Evolutionary conservation across 2,797 vertebrate genomes (phyloP), one percentile per base, ranked within the genome.

Genomic region (Scarus forsteni): DNA sequence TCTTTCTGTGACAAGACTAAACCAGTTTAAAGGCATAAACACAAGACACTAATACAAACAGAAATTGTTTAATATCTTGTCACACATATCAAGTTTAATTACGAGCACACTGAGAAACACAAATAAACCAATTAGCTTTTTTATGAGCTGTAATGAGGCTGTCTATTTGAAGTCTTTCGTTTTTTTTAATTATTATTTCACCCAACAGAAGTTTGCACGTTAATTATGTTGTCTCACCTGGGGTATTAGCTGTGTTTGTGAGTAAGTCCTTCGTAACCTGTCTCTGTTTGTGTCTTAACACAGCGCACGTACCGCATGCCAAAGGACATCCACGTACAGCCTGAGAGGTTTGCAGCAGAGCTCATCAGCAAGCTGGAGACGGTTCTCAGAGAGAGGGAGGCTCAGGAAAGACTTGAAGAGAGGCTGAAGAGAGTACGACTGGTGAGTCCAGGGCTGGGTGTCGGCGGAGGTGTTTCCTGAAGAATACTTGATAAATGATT

Each of bases 271-370:
- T 40, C 64, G 10, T 75, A 44, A 73, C 50, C 45, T 27, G 27
- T 27, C 9, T 49, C 27, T 18, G 35, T n/a, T 11, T 16, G 5
- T 61, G 50, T 70, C 56, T 48, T 3, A 42, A 54, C 60, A 3
- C 84, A 98, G 97, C 96, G 96, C 88, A 97, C 96, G 9, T 95
- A 97, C 92, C 94, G 96, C 85, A 95, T 99, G 92, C 97, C 96
- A 92, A 99, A 98, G 96, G 97, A 98, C 88, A 93, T 99, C 89
- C 96, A 98, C 0, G 96, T 98, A 66, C 96, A 97, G 73, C 97
- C 97, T 13, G 94, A 97, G 90, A 96, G 96, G 88, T 99, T 99
- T 85, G 97, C 98, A 46, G 96, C 96, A 0, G 96, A 98, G 83
- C 95, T 99, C 77, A 99, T 98, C 91, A 95, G 95, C 85, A 96